phyloP scores from a whole-genome alignment of 2,888 invertebrate genomes.

The Oxycera nigricornis region DNA sequence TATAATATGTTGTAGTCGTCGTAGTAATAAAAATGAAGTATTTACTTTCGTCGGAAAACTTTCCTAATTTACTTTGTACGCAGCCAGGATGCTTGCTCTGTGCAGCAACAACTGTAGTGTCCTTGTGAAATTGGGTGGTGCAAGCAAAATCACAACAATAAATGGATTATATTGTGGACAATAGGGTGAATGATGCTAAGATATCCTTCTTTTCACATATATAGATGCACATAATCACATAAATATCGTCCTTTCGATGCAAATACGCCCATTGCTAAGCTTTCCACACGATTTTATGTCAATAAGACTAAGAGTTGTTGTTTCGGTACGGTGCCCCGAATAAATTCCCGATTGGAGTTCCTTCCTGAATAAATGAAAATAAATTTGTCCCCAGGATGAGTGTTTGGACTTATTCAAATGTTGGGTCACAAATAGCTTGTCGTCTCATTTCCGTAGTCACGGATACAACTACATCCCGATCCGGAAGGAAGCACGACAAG shows the following conservation, averaged over 20 bases:
- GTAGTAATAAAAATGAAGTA: constrained; percentile 25
- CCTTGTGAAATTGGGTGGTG: too few species aligned
- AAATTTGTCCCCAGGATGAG: not conserved
- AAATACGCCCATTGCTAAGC: too few species aligned
- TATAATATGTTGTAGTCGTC: not conserved
- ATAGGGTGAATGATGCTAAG: too few species aligned
- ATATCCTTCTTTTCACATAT: too few species aligned
- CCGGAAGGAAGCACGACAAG: not conserved
- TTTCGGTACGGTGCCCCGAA: not conserved
- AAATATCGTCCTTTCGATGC: too few species aligned
- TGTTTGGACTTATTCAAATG: not conserved
- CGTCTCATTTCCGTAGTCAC: not conserved
- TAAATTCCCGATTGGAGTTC: not conserved
- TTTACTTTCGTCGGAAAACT: constrained; percentile 18
- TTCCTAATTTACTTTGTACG: constrained; percentile 2
- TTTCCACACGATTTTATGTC: too few species aligned
- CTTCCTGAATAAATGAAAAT: not conserved
- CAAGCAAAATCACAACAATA: too few species aligned
- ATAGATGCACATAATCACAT: too few species aligned
- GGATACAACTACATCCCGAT: too few species aligned
- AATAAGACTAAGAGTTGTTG: too few species aligned
- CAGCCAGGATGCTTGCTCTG: not conserved
- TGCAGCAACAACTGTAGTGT: too few species aligned
- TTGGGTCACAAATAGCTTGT: not conserved
- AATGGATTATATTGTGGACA: too few species aligned